Evolutionary conservation across 2,797 vertebrate genomes (phyloP), one percentile per base, ranked within the genome.

Genomic region (Mus spretus): DNA sequence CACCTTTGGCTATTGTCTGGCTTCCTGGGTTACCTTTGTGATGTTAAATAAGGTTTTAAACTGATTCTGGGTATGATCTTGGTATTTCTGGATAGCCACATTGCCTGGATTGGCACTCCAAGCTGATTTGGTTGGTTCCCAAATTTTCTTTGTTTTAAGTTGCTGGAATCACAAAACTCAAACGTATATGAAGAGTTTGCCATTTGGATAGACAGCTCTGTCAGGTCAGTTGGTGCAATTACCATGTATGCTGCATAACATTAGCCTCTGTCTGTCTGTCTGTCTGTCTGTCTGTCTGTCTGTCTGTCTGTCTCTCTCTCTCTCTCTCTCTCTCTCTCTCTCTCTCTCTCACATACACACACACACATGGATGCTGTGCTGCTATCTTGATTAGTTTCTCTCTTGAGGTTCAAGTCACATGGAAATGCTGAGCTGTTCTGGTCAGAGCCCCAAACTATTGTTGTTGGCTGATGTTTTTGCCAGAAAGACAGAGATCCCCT

Each of bases 381-480:
- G 67, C 63, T 50, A 12, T 97, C 77, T 96, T 91, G 19, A 91
- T 91, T 20, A 0, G 1, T 6, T 88, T 96, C 61, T 88, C 83
- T 89, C 19, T 47, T 92, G 91, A 89, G 82, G 90, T 97, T 91
- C 96, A 1, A 0, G 83, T 90, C 83, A 65, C 44, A 34, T 97
- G 19, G 67, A 50, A 44, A 34, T 26, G 65, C 74, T 94, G 63
- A 80, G 67, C 89, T 96, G 81, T 85, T 93, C 53, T 10, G 95
- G 55, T 59, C 77, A 50, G 59, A 97, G 80, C 91, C 85, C 95
- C 86, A 14, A 94, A 83, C 55, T 15, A 37, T 63, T 97, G 86
- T 59, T 97, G 97, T 96, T 90, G 80, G 77, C 67, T 90, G 89
- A 84, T 93, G 86, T 97, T 96, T 96, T 96, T 97, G 85, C 96